phyloP scores from a whole-genome alignment of 2,113 vertebrate species.

The Gopherus evgoodei region DNA sequence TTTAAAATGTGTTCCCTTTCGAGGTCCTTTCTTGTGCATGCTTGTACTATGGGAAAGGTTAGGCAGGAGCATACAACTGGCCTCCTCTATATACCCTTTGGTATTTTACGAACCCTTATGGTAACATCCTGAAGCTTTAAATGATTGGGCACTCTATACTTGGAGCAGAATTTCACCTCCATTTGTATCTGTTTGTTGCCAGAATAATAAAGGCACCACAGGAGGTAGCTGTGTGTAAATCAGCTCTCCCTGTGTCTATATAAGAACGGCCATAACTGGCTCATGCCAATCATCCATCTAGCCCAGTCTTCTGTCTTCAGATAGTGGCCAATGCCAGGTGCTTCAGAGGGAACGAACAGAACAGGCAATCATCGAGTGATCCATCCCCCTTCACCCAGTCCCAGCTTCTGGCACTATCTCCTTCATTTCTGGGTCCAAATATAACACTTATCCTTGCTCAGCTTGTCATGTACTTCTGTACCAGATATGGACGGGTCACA shows the following conservation, averaged over 20 bases:
- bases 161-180: neutral
- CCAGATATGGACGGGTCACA: neutral
- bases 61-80: neutral
- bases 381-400: neutral
- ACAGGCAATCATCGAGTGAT: neutral
- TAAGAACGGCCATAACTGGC: neutral
- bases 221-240: neutral
- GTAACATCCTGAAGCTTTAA: neutral
- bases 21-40: neutral
- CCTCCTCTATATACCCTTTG: neutral
- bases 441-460: neutral
- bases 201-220: neutral
- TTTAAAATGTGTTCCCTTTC: constrained; percentile 4
- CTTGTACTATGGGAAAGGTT: neutral
- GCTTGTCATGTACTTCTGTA: neutral
- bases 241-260: neutral
- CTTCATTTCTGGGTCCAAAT: neutral
- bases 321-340: neutral
- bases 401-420: neutral
- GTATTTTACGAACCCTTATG: neutral
- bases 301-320: neutral
- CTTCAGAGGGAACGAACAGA: neutral
- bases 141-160: neutral
- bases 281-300: neutral
- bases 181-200: neutral